Conservation (phyloP, 92 coral and sea anemone genomes). For the Meandrina meandrites region DNA sequence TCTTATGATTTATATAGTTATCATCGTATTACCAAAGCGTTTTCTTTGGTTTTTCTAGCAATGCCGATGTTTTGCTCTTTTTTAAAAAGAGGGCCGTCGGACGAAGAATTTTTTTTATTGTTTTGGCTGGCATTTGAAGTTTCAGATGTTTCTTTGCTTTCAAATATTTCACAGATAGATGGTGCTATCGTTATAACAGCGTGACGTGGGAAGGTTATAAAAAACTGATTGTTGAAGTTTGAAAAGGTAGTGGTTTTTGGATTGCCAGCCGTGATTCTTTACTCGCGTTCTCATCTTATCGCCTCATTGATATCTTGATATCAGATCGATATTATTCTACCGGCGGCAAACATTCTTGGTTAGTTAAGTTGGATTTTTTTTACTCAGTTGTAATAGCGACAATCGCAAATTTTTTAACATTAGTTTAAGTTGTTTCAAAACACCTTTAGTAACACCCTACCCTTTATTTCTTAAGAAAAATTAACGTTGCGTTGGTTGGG, state of each 20-base stretch:
- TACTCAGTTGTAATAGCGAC: neutral
- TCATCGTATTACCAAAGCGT: neutral
- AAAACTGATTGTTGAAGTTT: neutral
- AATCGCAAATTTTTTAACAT: neutral
- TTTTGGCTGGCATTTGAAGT: neutral
- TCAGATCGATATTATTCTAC: neutral
- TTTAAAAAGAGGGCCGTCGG: neutral
- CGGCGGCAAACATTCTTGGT: neutral
- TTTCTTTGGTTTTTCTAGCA: neutral
- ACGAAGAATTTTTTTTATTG: neutral
- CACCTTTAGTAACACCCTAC: neutral
- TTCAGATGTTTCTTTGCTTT: neutral
- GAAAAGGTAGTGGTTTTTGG: no score
- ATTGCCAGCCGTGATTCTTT: neutral
- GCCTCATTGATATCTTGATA: neutral
- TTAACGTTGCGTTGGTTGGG: neutral
- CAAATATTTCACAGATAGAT: neutral
- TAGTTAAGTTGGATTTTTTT: neutral
- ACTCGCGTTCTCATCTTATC: neutral
- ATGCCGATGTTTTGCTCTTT: neutral
- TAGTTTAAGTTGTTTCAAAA: neutral
- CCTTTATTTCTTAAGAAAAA: neutral
- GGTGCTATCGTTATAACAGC: neutral
- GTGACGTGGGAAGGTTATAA: neutral
- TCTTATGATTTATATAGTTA: neutral